Percentiles rank a stretch among this genome's conserved stretches.
These are phyloP conservation scores for Cottus gobio DNA, from an alignment of 2,113 vertebrate genomes.

Conservation along the genomic window DNA sequence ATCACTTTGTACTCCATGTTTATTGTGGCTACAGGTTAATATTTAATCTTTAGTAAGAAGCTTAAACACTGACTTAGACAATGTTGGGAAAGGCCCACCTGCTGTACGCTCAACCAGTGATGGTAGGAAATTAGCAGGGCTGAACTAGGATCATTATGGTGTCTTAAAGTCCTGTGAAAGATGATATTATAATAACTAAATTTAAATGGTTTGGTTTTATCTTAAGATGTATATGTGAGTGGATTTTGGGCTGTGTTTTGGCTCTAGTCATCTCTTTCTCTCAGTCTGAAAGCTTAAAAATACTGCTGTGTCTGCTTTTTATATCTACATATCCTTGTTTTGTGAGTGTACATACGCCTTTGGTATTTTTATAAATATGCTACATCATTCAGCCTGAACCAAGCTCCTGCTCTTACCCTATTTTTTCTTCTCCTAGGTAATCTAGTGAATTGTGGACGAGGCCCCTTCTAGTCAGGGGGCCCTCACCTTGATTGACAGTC, in stretches of 20 bases:
- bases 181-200: background rate
- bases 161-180: background rate
- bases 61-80: conserved; percentile 16
- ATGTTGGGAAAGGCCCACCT: too few species aligned
- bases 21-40: conserved; percentile 37
- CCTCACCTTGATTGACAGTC: conserved; percentile 59
- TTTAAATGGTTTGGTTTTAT: conserved; percentile 1
- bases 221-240: background rate
- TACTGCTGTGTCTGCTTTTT: background rate
- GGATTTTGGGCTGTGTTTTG: background rate
- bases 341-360: background rate
- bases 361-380: conserved; percentile 2
- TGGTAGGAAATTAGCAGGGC: conserved; percentile 5
- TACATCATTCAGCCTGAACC: background rate
- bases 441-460: conserved; percentile 21
- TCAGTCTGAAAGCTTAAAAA: conserved; percentile 2
- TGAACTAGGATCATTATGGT: conserved; percentile 1
- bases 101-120: background rate
- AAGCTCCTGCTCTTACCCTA: conserved; percentile 10
- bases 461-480: conserved; percentile 4
- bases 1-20: conserved; percentile 15
- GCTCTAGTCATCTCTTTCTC: background rate
- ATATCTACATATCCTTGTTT: background rate
- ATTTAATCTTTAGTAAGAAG: conserved; percentile 37
- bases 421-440: background rate